These are phyloP conservation scores for Oxycera nigricornis DNA, from an alignment of 2,888 invertebrate genomes.

Conservation along the genomic window DNA sequence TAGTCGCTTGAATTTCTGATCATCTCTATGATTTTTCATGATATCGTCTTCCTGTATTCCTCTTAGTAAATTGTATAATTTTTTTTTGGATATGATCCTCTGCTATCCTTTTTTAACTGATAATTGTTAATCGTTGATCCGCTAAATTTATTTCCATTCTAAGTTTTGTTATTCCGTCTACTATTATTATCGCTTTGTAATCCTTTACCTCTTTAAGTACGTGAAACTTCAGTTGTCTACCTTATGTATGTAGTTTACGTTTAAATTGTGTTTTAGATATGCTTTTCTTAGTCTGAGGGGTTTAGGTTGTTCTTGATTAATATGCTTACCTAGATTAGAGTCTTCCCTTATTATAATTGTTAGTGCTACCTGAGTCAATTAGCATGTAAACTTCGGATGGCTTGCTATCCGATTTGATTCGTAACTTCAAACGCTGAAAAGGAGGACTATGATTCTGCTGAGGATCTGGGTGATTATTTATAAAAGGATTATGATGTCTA, in stretches of 20 bases:
- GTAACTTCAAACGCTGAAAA: too few species aligned
- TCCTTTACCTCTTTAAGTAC: not conserved
- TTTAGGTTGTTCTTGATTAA: not conserved
- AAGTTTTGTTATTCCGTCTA: not conserved
- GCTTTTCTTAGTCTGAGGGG: not conserved
- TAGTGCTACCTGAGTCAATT: conserved; percentile 8
- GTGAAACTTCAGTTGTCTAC: not conserved
- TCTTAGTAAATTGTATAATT: not conserved
- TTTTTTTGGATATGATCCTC: not conserved
- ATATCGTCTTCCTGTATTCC: not conserved
- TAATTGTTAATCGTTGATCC: not conserved
- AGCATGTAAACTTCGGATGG: not conserved
- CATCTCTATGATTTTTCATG: not conserved
- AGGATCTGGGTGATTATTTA: too few species aligned
- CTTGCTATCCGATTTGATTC: conserved; percentile 3
- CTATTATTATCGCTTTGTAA: not conserved
- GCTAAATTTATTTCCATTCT: not conserved
- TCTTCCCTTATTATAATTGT: not conserved
- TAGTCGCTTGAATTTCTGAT: not conserved
- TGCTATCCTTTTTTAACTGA: not conserved
- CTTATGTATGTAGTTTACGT: not conserved
- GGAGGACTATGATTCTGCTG: too few species aligned
- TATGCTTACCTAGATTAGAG: not conserved
- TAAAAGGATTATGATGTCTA: too few species aligned
- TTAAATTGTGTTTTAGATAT: not conserved